phyloP scores from a whole-genome alignment of 2,797 vertebrate genomes.

The Myiothlypis chrysogaster region DNA sequence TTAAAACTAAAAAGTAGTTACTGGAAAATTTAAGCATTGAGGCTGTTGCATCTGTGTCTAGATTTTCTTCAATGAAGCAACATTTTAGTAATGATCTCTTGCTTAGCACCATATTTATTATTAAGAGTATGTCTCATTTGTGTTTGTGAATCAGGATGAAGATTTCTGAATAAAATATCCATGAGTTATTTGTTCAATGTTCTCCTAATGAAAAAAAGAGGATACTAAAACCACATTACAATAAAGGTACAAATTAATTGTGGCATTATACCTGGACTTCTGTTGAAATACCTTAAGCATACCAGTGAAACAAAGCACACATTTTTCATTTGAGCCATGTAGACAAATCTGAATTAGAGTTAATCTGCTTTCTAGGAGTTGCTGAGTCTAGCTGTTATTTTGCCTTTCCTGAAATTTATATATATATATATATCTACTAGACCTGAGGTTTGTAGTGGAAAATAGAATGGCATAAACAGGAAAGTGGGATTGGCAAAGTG shows the following conservation, averaged over 20 bases:
- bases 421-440: neutral
- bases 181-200: constrained; percentile 7
- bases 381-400: neutral
- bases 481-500: neutral
- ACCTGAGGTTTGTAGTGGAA: neutral
- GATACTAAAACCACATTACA: neutral
- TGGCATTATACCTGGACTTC: neutral
- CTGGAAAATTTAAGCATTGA: neutral
- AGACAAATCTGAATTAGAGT: constrained; percentile 3
- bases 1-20: neutral
- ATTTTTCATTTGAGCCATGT: constrained; percentile 14
- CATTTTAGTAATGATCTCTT: neutral
- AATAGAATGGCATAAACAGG: neutral
- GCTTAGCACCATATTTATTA: neutral
- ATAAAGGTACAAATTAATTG: neutral
- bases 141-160: constrained; percentile 9
- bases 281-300: neutral
- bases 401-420: neutral
- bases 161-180: constrained; percentile 4
- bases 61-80: neutral
- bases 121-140: neutral
- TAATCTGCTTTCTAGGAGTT: constrained; percentile 27
- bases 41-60: neutral
- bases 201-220: constrained; percentile 17
- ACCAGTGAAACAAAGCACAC: neutral